Conservation (phyloP, 2,888 invertebrate genomes). For the Limnephilus lunatus region DNA sequence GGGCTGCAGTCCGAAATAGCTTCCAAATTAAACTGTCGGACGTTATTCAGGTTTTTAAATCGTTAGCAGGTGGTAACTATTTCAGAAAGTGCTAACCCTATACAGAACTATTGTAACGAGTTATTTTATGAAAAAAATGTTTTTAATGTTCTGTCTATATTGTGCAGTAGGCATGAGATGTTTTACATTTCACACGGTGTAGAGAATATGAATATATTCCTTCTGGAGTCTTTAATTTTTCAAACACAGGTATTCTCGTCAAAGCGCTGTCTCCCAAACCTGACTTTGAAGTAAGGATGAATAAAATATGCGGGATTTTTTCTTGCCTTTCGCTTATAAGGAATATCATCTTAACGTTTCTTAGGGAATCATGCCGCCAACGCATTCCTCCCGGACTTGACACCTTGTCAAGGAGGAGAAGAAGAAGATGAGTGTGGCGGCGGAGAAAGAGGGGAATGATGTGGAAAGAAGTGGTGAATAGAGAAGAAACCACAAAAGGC, state of each 20-base stretch:
- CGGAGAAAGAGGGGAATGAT: not conserved
- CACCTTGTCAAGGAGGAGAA: not conserved
- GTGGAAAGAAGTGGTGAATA: not conserved
- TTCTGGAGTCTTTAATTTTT: not conserved
- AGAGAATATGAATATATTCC: not conserved
- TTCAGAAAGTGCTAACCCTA: not conserved
- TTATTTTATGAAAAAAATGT: no score
- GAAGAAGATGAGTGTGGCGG: not conserved
- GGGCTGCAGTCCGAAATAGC: not conserved
- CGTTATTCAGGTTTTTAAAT: not conserved
- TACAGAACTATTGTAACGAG: no score
- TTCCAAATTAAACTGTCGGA: not conserved
- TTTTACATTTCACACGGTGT: not conserved
- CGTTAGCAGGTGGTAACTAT: not conserved
- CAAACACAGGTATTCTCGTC: not conserved
- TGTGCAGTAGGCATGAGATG: not conserved
- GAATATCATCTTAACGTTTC: not conserved
- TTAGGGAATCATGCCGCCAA: not conserved
- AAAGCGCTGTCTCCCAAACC: not conserved
- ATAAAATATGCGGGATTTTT: not conserved
- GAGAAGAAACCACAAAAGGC: slow-evolving; percentile 25
- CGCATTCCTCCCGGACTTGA: not conserved
- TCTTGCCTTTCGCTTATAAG: not conserved
- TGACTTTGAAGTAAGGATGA: not conserved
- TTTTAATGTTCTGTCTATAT: no score